Conservation (phyloP, 2,888 invertebrate species). For the Agrochola litura region DNA sequence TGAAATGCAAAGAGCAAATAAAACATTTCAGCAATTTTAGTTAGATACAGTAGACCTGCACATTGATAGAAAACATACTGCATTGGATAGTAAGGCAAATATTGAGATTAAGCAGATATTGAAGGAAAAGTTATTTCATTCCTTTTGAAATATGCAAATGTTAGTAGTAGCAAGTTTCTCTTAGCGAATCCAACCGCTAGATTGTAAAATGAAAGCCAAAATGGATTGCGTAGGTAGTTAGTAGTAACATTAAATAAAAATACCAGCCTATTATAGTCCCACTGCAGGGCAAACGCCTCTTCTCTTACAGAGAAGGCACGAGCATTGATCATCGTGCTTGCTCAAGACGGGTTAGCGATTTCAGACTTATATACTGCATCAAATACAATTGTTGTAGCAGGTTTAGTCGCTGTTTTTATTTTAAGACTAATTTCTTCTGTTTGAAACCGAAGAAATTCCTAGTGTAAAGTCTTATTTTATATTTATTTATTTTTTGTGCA, state of each 20-base stretch:
- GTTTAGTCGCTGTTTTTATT: too few relatives aligned
- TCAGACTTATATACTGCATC: too few relatives aligned
- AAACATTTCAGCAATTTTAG: background rate
- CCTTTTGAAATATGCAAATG: conserved; percentile 33
- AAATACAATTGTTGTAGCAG: background rate
- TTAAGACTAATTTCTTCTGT: background rate
- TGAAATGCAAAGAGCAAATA: background rate
- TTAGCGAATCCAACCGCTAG: conserved; percentile 10
- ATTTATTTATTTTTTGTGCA: background rate
- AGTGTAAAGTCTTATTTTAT: background rate
- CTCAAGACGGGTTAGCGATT: too few relatives aligned
- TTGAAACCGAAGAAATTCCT: background rate
- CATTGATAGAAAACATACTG: background rate
- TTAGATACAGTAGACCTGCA: background rate
- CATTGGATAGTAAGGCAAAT: conserved; percentile 26
- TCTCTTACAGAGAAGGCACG: too few relatives aligned
- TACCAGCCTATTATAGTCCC: too few relatives aligned
- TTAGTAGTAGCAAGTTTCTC: conserved; percentile 27
- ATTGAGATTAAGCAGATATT: conserved; percentile 46
- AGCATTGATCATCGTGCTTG: too few relatives aligned
- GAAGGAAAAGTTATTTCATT: conserved; percentile 45
- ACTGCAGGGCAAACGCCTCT: too few relatives aligned
- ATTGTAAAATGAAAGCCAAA: conserved; percentile 12
- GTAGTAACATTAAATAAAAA: too few relatives aligned
- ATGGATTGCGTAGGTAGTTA: background rate